Evolutionary conservation across 2,113 vertebrate genomes (phyloP), one percentile per base, ranked within the genome.

Genomic region (Myocastor coypus): DNA sequence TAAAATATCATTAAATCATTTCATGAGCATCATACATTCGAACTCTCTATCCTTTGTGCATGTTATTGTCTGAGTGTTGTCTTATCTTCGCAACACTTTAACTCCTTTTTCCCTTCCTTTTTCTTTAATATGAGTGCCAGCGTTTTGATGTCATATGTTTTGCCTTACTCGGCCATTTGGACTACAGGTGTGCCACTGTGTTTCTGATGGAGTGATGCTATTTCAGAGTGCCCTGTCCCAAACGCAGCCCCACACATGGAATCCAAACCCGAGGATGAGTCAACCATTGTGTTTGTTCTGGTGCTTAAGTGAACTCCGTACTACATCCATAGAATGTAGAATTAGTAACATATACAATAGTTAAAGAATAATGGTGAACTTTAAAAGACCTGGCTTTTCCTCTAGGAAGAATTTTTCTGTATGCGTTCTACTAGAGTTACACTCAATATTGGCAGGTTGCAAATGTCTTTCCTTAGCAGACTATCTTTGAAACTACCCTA

Each of bases 161-260:
- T 98, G 98, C 98, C 98, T 99, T 99, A 99, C 89, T 97, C 97
- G 82, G 97, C 98, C 99, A 99, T 99, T 99, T 99, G 98, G 98
- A 98, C 94, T 98, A 98, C 98, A 99, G 98, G 98, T 99, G 98
- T 98, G 98, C 30, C 95, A 97, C 97, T 98, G 98, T 98, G 98
- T 99, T 98, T 98, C 96, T 99, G 98, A 99, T 97, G 98, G 98
- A 98, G 98, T 98, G 98, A 98, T 99, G 98, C 98, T 98, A 98
- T 98, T 98, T 98, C 98, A 98, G 98, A 99, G 97, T 93, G 97
- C 97, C 98, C 97, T 97, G 83, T 98, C 98, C 98, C 97, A 98
- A 98, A 99, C 98, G 98, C 98, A 98, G 85, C 96, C 96, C 97
- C 98, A 98, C 98, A 99, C 98, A 92, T 99, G 99, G 97, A 98